These are phyloP conservation scores for Diuraphis noxia DNA, from an alignment of 1,140 invertebrate species.

Conservation along the genomic window DNA sequence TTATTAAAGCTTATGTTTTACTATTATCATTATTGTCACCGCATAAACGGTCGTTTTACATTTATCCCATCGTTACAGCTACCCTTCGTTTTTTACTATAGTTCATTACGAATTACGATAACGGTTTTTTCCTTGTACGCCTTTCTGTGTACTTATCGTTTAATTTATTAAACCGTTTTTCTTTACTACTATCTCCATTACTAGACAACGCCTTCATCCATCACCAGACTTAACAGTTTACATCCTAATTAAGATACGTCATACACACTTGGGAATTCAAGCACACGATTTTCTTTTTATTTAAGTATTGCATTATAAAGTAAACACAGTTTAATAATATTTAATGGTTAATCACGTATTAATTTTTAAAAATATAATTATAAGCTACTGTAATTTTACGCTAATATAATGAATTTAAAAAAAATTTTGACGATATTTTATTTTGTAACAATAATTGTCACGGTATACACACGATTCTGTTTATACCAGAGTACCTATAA, in stretches of 20 bases:
- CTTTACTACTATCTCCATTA: not conserved
- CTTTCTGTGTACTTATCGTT: not conserved
- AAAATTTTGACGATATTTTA: not conserved
- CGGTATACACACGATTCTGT: no score
- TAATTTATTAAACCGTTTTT: not conserved
- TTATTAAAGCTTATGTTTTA: not conserved
- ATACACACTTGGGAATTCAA: not conserved
- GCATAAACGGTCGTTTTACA: not conserved
- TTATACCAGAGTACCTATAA: not conserved
- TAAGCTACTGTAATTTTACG: not conserved
- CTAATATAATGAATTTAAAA: not conserved
- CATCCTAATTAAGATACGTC: not conserved
- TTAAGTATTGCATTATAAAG: not conserved
- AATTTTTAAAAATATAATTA: not conserved
- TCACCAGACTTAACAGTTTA: not conserved
- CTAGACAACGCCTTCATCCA: not conserved
- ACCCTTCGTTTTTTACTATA: not conserved
- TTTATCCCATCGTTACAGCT: not conserved
- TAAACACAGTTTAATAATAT: not conserved
- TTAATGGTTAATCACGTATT: not conserved
- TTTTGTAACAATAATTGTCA: no score
- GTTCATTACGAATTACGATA: slow-evolving; percentile 13
- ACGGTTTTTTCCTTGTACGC: not conserved
- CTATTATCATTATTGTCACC: not conserved
- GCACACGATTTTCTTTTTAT: not conserved